Base-by-base conservation (phyloP, 2,797 vertebrate species). In the Channa striata region DNA sequence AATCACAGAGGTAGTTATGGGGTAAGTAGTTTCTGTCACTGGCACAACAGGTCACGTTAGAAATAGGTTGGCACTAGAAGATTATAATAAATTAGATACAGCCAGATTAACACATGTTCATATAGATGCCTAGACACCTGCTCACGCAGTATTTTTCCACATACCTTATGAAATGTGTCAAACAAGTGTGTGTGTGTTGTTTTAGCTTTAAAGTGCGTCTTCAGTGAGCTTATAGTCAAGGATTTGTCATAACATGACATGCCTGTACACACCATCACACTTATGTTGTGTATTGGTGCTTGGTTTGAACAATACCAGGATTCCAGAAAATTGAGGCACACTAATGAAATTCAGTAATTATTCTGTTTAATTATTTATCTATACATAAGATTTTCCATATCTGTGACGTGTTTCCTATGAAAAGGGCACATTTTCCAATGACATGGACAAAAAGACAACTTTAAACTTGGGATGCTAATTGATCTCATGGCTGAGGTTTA, bases 1-100 rank as follows among this genome's bases (percentile, higher is more conserved):
- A 79, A 84, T 84, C 66, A 77, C 44, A 72, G 61, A 79, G 72
- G 76, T 59, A 39, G 53, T 71, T 74, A 61, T 66, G 42, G 64
- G 71, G 47, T 56, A 67, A 73, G 70, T 14, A 60, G 67, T 50
- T 74, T 54, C 70, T 40, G 50, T 57, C 60, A 36, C 11, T 30
- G 39, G 48, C 67, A 83, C 56, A 78, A 73, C 37, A 50, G 65
- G 25, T 21, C 20, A 44, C 54, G 63, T 71, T 57, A 67, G 37
- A 68, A 59, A 61, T 53, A 11, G 39, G 30, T 46, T 43, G 21
- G 19, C 20, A 68, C 25, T 48, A 51, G n/a, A 60, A 46, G 33
- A 68, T 34, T 13, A n/a, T 14, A 52, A 74, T 74, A 53, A 57
- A 78, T 72, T 52, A 47, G 21, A 62, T 44, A 21, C 9, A 16